Evolutionary conservation across 23 tunicate genomes (phyloP).

Genomic region (Botrylloides violaceus): DNA sequence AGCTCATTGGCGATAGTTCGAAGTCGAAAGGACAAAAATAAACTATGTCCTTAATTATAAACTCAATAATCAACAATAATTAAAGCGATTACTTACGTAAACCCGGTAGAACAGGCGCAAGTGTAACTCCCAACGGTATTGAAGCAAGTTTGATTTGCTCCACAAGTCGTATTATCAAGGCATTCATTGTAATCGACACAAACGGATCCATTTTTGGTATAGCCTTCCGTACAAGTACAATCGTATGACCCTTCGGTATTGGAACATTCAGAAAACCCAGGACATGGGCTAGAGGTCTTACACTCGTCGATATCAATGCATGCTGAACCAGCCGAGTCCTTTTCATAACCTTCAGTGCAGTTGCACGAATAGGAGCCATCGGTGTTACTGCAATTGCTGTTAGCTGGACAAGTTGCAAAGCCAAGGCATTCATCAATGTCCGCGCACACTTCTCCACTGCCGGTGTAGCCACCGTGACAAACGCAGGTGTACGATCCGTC

Average conservation of each 20-base stretch:
- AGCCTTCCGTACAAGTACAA: slow-evolving; percentile 24
- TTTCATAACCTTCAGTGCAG: slow-evolving; percentile 6
- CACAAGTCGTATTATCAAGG: neutral
- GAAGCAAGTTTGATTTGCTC: slow-evolving; percentile 8
- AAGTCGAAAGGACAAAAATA: too few species aligned
- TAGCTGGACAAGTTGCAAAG: neutral
- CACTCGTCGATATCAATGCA: slow-evolving; percentile 30
- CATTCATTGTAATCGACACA: slow-evolving; percentile 12
- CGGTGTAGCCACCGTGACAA: slow-evolving; percentile 20
- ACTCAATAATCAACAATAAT: too few species aligned
- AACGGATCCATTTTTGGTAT: neutral
- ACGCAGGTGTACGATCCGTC: slow-evolving; percentile 19
- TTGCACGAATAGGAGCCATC: slow-evolving; percentile 13
- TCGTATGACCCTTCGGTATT: slow-evolving; percentile 16
- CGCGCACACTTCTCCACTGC: slow-evolving; percentile 3
- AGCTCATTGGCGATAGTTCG: too few species aligned
- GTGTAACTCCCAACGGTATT: slow-evolving; percentile 7
- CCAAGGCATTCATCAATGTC: slow-evolving; percentile 21
- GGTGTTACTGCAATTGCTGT: neutral
- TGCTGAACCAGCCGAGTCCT: neutral
- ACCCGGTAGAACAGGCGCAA: slow-evolving; percentile 23
- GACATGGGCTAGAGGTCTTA: neutral
- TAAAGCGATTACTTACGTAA: slow-evolving; percentile 16
- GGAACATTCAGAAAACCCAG: neutral
- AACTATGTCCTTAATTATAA: too few species aligned